These are phyloP conservation scores for Labia minor DNA, from an alignment of 2,888 invertebrate genomes.

Conservation along the genomic window DNA sequence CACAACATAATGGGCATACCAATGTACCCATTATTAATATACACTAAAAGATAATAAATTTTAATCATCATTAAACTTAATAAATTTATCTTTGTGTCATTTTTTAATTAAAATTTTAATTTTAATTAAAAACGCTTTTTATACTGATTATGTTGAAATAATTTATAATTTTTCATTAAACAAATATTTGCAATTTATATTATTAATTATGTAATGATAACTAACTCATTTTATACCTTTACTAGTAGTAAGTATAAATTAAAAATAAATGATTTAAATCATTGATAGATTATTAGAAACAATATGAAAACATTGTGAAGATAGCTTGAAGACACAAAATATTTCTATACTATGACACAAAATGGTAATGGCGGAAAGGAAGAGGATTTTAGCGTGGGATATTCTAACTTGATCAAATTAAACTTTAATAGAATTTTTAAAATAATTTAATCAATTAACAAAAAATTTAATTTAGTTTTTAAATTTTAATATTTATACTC, in stretches of 20 bases:
- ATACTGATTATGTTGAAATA: too few relatives aligned
- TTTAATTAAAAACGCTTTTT: too few relatives aligned
- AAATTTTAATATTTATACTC: too few relatives aligned
- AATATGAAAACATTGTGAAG: conserved; percentile 13
- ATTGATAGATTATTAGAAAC: conserved; percentile 7
- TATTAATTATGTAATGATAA: background rate
- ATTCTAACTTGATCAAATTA: too few relatives aligned
- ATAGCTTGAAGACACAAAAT: background rate
- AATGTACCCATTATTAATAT: conserved; percentile 26
- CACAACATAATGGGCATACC: conserved; percentile 55
- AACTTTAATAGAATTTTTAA: too few relatives aligned
- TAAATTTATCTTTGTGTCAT: too few relatives aligned
- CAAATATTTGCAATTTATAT: background rate
- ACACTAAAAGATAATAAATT: background rate
- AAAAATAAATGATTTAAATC: conserved; percentile 5
- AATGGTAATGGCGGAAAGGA: too few relatives aligned
- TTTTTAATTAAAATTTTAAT: too few relatives aligned
- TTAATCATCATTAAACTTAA: background rate
- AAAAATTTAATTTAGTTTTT: too few relatives aligned
- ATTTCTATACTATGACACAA: background rate
- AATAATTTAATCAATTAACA: too few relatives aligned
- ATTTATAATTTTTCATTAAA: background rate
- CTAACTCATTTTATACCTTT: background rate
- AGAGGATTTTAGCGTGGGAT: too few relatives aligned
- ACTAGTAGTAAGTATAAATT: background rate